These are phyloP conservation scores for Holotrichia oblita DNA, from an alignment of 1,140 invertebrate genomes.

Conservation along the genomic window DNA sequence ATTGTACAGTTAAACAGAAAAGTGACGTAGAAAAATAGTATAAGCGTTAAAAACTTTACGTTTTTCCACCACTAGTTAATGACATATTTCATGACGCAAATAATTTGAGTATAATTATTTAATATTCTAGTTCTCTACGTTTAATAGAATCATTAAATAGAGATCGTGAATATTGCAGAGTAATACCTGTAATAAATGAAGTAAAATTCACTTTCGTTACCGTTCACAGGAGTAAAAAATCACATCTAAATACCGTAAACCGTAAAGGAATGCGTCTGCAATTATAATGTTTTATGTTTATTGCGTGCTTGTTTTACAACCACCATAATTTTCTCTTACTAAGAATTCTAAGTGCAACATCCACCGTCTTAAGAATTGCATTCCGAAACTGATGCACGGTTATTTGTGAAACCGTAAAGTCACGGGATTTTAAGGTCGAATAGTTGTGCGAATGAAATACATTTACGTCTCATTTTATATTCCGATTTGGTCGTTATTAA, in stretches of 20 bases:
- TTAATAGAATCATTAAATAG: no score
- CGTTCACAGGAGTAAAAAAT: not conserved
- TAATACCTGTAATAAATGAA: no score
- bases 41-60: no score
- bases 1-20: no score
- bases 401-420: not conserved
- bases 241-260: not conserved
- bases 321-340: not conserved
- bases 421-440: not conserved
- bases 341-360: not conserved
- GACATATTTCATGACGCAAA: no score
- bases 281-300: conserved; percentile 22
- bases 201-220: not conserved
- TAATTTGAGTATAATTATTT: no score
- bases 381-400: conserved; percentile 1
- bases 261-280: not conserved
- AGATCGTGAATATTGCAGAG: no score
- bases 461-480: conserved; percentile 10
- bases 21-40: no score
- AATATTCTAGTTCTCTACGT: no score
- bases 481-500: conserved; percentile 6
- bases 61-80: no score
- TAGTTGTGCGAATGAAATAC: not conserved
- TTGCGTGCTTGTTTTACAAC: conserved; percentile 5
- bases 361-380: not conserved